Evolutionary conservation across 2,113 vertebrate genomes (phyloP), one percentile per base, ranked within the genome.

Genomic region (Sturnira hondurensis): DNA sequence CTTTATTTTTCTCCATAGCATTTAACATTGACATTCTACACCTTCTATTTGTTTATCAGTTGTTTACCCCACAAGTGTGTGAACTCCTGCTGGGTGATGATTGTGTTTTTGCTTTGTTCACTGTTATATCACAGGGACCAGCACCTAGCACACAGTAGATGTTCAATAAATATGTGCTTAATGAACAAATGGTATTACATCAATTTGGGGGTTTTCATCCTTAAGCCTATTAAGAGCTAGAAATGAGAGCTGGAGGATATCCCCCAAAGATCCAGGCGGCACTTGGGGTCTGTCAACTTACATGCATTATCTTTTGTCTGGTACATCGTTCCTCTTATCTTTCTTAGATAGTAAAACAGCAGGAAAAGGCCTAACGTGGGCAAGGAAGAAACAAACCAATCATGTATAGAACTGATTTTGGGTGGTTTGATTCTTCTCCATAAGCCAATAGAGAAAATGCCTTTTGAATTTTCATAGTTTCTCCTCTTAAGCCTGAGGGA

Each of bases 271-370:
- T 52, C 70, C 86, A 65, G 47, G 26, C 13, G 31, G 89, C 20
- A 50, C 33, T 9, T 38, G 91, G 76, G n/a, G 24, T 86, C 61
- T 71, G 54, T 36, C 61, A 93, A 97, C 90, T 94, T 89, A 56
- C 31, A 52, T 0, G 58, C 84, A 58, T 63, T 50, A 80, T 56
- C 97, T 97, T 97, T 97, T 97, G 97, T 97, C 83, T 94, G 65
- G 87, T 52, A 81, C 83, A 73, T 33, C 16, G 31, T 71, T 86
- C 73, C 71, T 74, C 83, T 52, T 71, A 47, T 96, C 67, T 94
- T 58, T 52, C 85, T 76, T 17, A 65, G 68, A 76, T 3, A 85
- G 41, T 26, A 86, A 89, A 78, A 73, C 78, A 20, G 76, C 68
- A 80, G 63, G 24, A 41, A 56, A 78, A 96, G 93, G 81, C 87